These are phyloP conservation scores for Fragum whitleyi DNA, from an alignment of 2,888 invertebrate species.

Conservation along the genomic window DNA sequence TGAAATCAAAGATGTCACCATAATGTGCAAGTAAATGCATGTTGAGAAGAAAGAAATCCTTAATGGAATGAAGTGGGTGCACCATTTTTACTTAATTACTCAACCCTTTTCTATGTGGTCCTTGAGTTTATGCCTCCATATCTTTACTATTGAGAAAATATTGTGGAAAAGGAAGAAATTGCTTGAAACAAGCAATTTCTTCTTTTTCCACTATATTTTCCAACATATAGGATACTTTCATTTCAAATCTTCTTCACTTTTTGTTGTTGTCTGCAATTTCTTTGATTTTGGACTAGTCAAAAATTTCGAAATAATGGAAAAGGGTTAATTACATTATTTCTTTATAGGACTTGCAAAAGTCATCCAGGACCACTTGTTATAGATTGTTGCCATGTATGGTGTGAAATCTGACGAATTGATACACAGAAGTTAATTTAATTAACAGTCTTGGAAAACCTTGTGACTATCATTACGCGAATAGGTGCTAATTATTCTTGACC, in stretches of 20 bases:
- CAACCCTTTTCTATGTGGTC: constrained; percentile 6
- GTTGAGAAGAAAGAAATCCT: constrained; percentile 2
- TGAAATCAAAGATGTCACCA: too few relatives aligned
- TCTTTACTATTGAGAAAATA: too few relatives aligned
- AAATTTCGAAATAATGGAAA: too few relatives aligned
- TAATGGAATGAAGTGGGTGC: constrained; percentile 51
- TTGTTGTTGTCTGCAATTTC: too few relatives aligned
- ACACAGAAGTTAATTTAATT: constrained; percentile 19
- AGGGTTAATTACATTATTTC: constrained; percentile 47
- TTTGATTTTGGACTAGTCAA: too few relatives aligned
- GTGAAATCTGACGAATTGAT: constrained; percentile 16
- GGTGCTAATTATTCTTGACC: constrained; percentile 19
- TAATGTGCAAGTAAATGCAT: too few relatives aligned
- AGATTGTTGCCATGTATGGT: constrained; percentile 14
- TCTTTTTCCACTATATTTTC: too few relatives aligned
- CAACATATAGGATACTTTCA: too few relatives aligned
- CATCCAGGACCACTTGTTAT: constrained; percentile 1
- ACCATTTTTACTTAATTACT: constrained; percentile 44
- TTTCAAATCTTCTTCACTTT: too few relatives aligned
- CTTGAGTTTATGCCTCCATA: too few relatives aligned
- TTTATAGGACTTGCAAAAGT: constrained; percentile 20
- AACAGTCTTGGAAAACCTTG: constrained; percentile 13
- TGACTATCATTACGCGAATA: constrained; percentile 17
- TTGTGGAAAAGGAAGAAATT: too few relatives aligned
- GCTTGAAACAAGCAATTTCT: too few relatives aligned